A percentile compares a stretch with the other conserved stretches of the same genome.
phyloP scores from a whole-genome alignment of 2,113 vertebrate species.

The Cisticola juncidis region DNA sequence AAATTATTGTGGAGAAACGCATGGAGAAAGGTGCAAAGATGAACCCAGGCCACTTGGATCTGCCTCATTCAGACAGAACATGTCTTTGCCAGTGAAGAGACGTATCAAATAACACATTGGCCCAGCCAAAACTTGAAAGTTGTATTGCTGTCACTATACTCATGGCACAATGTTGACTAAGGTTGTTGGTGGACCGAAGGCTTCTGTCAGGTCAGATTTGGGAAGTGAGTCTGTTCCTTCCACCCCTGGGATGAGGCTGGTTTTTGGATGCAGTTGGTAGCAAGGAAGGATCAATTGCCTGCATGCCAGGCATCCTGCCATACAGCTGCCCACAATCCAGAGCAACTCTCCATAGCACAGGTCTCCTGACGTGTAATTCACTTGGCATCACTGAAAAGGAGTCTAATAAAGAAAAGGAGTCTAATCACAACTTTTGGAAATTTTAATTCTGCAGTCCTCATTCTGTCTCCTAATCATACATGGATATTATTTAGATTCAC shows the following conservation, averaged over 20 bases:
- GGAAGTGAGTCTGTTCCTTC: background rate
- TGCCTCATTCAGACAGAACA: background rate
- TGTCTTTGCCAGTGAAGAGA: background rate
- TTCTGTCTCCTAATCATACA: background rate
- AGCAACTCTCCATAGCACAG: background rate
- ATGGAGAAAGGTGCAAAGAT: background rate
- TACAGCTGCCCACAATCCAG: background rate
- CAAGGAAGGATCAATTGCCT: background rate
- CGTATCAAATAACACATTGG: background rate
- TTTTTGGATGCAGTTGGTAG: background rate
- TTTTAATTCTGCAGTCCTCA: background rate
- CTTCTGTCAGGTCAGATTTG: accelerated
- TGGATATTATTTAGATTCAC: background rate
- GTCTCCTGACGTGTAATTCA: background rate
- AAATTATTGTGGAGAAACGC: background rate
- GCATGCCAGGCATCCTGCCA: background rate
- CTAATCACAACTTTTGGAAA: background rate
- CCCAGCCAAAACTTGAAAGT: background rate
- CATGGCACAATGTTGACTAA: too few relatives aligned
- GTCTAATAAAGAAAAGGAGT: background rate
- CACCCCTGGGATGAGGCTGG: background rate
- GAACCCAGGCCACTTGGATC: background rate
- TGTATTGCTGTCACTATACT: background rate
- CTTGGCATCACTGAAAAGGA: background rate
- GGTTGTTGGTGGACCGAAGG: background rate